Conservation (phyloP, 2,113 vertebrate species). For the Camarhynchus parvulus region DNA sequence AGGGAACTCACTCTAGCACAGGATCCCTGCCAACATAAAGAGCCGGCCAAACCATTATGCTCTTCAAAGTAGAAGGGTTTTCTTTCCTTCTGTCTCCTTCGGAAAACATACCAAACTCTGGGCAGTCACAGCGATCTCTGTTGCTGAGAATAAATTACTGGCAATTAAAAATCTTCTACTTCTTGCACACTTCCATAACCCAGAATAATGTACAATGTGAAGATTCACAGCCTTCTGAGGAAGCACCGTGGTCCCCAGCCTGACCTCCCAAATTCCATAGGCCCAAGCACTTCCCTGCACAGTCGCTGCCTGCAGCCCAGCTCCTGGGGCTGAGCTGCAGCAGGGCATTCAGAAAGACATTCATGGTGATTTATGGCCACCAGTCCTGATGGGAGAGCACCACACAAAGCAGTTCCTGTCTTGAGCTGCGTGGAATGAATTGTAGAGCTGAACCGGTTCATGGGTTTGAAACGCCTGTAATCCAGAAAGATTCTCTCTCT, state of each 20-base stretch:
- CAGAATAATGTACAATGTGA: not conserved
- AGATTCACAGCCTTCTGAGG: conserved; percentile 10
- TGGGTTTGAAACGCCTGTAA: conserved; percentile 42
- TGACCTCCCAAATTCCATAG: not conserved
- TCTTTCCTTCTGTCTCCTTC: not conserved
- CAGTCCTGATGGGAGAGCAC: not conserved
- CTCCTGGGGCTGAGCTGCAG: not conserved
- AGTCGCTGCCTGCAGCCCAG: not conserved
- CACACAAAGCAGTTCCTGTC: conserved; percentile 55
- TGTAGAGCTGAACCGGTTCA: conserved; percentile 17
- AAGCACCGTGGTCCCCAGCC: not conserved
- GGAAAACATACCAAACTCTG: not conserved
- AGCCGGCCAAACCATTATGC: not conserved
- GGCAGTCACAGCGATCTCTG: not conserved
- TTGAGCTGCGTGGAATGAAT: not conserved
- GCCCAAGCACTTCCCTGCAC: not conserved
- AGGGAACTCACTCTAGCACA: not conserved
- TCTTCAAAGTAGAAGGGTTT: not conserved
- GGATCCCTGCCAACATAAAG: not conserved
- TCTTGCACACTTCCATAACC: not conserved
- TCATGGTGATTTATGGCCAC: conserved; percentile 35
- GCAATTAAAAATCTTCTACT: not conserved
- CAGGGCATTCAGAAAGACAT: conserved; percentile 32
- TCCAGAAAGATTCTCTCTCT: conserved; percentile 43
- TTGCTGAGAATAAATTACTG: not conserved